Conservation (phyloP, 2,113 vertebrate genomes). For the Oxyura jamaicensis region DNA sequence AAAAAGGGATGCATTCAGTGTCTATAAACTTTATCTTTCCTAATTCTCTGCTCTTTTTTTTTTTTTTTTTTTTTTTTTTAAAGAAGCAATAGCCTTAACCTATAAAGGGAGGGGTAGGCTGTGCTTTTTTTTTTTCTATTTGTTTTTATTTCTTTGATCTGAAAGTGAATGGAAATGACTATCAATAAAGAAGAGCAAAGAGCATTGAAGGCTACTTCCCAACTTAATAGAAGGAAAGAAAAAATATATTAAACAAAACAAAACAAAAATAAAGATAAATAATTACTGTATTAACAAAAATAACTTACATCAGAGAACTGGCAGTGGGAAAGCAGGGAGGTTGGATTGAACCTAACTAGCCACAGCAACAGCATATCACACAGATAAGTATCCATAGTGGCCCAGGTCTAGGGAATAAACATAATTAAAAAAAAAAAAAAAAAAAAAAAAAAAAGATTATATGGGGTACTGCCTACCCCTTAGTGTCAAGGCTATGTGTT, state of each 20-base stretch:
- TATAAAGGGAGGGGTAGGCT: background rate
- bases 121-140: background rate
- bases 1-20: background rate
- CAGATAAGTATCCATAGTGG: background rate
- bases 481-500: background rate
- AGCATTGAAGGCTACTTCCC: background rate
- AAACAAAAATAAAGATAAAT: background rate
- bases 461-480: background rate
- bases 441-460: background rate
- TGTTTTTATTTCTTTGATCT: background rate
- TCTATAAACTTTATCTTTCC: background rate
- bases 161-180: background rate
- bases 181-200: background rate
- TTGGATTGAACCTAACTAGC: background rate
- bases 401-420: background rate
- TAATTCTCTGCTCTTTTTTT: background rate
- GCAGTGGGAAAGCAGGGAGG: background rate
- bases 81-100: background rate
- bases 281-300: background rate
- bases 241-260: no score
- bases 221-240: background rate
- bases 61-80: background rate
- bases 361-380: background rate
- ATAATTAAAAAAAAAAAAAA: background rate
- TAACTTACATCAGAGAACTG: background rate